These are phyloP conservation scores for Drosophila mimetica DNA, from an alignment of 2,888 invertebrate species.

Conservation along the genomic window DNA sequence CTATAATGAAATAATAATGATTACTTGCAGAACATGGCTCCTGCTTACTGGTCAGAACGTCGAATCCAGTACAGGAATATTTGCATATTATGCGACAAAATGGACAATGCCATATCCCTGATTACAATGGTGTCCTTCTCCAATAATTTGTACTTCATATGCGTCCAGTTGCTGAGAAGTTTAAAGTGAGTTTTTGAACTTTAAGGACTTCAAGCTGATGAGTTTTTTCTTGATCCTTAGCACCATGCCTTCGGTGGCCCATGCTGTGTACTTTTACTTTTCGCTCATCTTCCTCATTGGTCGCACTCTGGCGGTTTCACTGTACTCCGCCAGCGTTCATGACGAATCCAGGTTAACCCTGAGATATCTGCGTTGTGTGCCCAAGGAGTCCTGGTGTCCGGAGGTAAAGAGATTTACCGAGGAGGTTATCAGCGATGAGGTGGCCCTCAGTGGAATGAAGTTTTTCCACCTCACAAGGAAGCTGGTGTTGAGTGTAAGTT, in stretches of 20 bases:
- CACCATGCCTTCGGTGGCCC: conserved; percentile 81
- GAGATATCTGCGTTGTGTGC: conserved; percentile 84
- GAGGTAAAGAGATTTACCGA: conserved; percentile 84
- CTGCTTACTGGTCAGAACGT: conserved; percentile 85
- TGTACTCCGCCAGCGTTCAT: conserved; percentile 86
- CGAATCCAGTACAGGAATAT: conserved; percentile 86
- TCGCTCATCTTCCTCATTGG: conserved; percentile 86
- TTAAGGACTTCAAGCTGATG: background rate
- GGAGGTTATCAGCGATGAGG: conserved; percentile 81
- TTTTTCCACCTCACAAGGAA: conserved; percentile 83
- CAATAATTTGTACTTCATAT: conserved; percentile 87
- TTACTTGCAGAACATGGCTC: conserved; percentile 72
- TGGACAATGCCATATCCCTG: conserved; percentile 85
- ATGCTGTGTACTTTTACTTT: conserved; percentile 86
- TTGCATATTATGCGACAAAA: conserved; percentile 85
- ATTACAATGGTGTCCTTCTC: conserved; percentile 86
- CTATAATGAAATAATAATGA: background rate
- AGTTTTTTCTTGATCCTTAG: conserved; percentile 49
- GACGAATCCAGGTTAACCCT: conserved; percentile 85
- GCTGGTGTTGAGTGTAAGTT: conserved; percentile 80
- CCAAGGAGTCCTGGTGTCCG: conserved; percentile 84
- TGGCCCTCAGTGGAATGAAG: conserved; percentile 83
- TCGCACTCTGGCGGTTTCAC: conserved; percentile 86
- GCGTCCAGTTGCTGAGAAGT: conserved; percentile 86
- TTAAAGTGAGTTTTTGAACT: conserved; percentile 82